Evolutionary conservation across 2,797 vertebrate genomes (phyloP).

Genomic region (Notoglanidium macrostoma): DNA sequence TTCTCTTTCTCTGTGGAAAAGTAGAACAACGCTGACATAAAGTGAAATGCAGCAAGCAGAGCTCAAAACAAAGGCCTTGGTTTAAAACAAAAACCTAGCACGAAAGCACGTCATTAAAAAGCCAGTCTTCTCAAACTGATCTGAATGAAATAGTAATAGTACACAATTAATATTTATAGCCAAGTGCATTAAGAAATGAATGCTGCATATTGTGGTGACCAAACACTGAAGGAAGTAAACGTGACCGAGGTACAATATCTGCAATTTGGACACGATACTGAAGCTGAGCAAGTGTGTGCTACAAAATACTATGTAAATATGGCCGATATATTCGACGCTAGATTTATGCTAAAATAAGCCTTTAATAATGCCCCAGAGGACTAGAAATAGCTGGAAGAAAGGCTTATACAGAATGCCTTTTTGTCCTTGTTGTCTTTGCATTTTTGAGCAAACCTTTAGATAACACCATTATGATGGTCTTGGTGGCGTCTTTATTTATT

Average conservation of each 20-base stretch:
- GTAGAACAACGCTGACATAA: background rate
- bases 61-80: background rate
- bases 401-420: background rate
- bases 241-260: background rate
- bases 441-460: background rate
- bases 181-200: background rate
- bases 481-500: slow-evolving; percentile 11
- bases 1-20: background rate
- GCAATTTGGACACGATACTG: background rate
- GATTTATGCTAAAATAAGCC: background rate
- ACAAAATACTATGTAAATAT: background rate
- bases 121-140: background rate
- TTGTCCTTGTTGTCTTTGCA: background rate
- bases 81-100: background rate
- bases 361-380: background rate
- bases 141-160: background rate
- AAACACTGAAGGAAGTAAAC: background rate
- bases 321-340: background rate
- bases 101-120: background rate
- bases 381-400: background rate
- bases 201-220: no score
- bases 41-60: background rate
- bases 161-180: background rate
- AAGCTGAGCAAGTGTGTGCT: background rate
- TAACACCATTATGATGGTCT: background rate